These are phyloP conservation scores for Channallabes apus DNA, from an alignment of 2,797 vertebrate species.

Conservation along the genomic window DNA sequence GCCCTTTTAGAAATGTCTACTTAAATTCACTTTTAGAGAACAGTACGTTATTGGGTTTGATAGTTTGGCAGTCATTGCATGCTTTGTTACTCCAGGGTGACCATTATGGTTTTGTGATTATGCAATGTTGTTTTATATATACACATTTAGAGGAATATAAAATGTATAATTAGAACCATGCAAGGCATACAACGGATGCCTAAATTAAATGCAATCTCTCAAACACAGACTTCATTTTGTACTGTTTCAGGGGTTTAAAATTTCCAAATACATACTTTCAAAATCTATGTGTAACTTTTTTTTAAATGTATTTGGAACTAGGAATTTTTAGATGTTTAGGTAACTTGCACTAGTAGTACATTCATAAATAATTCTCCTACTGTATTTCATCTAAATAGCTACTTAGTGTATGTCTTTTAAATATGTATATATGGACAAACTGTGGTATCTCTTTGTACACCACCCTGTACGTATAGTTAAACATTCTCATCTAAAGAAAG, in stretches of 20 bases:
- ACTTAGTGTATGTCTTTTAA: too few species aligned
- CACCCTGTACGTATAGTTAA: not conserved
- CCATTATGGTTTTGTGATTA: not conserved
- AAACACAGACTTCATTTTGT: not conserved
- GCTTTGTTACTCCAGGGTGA: not conserved
- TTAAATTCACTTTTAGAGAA: not conserved
- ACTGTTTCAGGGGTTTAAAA: not conserved
- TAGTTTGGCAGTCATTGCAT: not conserved
- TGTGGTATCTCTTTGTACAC: not conserved
- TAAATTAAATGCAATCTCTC: not conserved
- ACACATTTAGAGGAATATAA: not conserved
- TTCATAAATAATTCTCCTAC: not conserved
- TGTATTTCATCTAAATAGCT: not conserved
- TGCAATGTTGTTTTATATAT: too few species aligned
- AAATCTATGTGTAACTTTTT: not conserved
- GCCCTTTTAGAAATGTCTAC: not conserved
- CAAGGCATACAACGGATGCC: not conserved
- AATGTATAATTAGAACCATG: not conserved
- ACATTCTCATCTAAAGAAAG: not conserved
- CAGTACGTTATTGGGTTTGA: not conserved
- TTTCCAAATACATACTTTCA: not conserved
- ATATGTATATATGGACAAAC: constrained; percentile 13
- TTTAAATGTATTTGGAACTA: too few species aligned
- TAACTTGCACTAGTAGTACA: not conserved
- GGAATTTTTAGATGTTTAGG: not conserved